phyloP scores from a whole-genome alignment of 2,797 vertebrate species.

The Siniperca scherzeri region DNA sequence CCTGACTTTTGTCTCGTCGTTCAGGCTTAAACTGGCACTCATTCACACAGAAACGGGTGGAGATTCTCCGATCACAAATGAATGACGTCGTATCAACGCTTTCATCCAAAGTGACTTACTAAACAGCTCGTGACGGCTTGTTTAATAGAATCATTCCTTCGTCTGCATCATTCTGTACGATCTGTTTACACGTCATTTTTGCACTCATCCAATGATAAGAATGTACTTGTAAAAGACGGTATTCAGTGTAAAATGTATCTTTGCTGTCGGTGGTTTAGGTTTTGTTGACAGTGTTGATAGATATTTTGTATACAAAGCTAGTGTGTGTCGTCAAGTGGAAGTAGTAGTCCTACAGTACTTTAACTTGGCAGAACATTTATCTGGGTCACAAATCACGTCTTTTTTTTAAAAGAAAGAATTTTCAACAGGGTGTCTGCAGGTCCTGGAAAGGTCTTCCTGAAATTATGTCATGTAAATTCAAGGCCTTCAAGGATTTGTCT shows the following conservation, averaged over 20 bases:
- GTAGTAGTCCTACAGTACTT: slow-evolving; percentile 50
- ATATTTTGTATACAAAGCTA: slow-evolving; percentile 73
- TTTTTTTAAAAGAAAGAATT: not conserved
- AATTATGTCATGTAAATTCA: not conserved
- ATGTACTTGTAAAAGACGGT: slow-evolving; percentile 64
- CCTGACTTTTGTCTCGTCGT: not conserved
- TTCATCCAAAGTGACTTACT: slow-evolving; percentile 61
- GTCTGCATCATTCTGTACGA: slow-evolving; percentile 12
- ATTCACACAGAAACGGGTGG: slow-evolving; percentile 62
- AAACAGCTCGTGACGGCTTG: slow-evolving; percentile 3
- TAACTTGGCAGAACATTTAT: slow-evolving; percentile 21
- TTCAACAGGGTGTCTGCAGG: slow-evolving; percentile 36
- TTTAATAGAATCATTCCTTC: slow-evolving; percentile 20
- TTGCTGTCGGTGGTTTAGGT: slow-evolving; percentile 63
- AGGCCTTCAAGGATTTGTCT: not conserved
- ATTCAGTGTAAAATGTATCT: slow-evolving; percentile 62
- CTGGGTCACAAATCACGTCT: not conserved
- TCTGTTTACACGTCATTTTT: slow-evolving; percentile 50
- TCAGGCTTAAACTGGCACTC: slow-evolving; percentile 15
- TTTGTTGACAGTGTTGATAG: slow-evolving; percentile 64
- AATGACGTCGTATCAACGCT: slow-evolving; percentile 43
- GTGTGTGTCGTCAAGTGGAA: slow-evolving; percentile 61
- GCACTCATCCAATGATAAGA: slow-evolving; percentile 59
- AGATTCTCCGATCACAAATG: slow-evolving; percentile 59
- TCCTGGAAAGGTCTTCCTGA: slow-evolving; percentile 17